A percentile compares a stretch with the other conserved stretches of the same genome.
Evolutionary conservation across 92 coral and sea anemone genomes (phyloP).

Genomic region (Porites evermanni): DNA sequence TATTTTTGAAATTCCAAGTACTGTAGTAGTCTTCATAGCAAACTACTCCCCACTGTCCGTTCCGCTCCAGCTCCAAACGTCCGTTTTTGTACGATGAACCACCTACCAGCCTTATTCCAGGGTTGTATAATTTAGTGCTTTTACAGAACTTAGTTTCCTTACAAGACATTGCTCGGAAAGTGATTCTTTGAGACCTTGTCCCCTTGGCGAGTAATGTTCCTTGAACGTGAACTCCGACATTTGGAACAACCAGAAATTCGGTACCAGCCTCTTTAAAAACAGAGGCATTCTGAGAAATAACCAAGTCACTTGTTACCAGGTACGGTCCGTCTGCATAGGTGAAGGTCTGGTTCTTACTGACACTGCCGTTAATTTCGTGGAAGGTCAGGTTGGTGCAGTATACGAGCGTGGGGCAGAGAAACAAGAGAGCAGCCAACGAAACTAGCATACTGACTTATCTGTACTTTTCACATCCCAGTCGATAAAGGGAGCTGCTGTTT

Average conservation of each 20-base stretch:
- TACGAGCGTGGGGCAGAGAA: too few relatives aligned
- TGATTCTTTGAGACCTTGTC: conserved; percentile 31
- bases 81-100: conserved; percentile 69
- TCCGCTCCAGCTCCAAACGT: conserved; percentile 67
- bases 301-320: conserved; percentile 60
- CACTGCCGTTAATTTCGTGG: conserved; percentile 19
- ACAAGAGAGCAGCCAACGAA: too few relatives aligned
- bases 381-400: background rate
- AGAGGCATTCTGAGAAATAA: conserved; percentile 56
- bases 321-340: conserved; percentile 61
- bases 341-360: conserved; percentile 9
- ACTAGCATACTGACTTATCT: background rate
- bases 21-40: conserved; percentile 27
- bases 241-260: conserved; percentile 47
- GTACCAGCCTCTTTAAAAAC: conserved; percentile 70
- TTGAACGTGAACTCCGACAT: conserved; percentile 60
- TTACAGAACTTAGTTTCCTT: conserved; percentile 37
- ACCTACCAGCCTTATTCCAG: conserved; percentile 69
- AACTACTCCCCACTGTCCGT: conserved; percentile 79
- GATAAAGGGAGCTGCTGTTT: too few relatives aligned
- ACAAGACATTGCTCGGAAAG: conserved; percentile 46
- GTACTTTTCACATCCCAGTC: too few relatives aligned
- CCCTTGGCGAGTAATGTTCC: conserved; percentile 77
- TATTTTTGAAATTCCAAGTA: conserved; percentile 50
- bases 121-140: conserved; percentile 34